Evolutionary conservation across 2,113 vertebrate genomes (phyloP).

Genomic region (Hepsetus odoe): DNA sequence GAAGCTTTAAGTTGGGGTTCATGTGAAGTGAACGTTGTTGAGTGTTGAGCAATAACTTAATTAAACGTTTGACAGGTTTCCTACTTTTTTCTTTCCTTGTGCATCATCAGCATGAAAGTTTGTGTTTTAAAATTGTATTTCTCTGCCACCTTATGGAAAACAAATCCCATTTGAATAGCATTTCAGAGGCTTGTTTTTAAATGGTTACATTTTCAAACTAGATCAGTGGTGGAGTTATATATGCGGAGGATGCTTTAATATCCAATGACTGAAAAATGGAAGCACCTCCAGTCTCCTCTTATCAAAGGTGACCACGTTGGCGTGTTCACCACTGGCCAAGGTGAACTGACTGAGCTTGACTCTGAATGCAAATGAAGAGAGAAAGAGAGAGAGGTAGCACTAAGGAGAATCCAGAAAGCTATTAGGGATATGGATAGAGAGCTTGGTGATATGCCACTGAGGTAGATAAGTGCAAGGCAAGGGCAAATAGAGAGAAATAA

Average conservation of each 20-base stretch:
- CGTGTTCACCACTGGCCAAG: conserved; percentile 3
- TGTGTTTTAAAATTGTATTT: too few species aligned
- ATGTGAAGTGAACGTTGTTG: too few species aligned
- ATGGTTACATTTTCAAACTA: not conserved
- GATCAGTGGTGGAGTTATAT: too few species aligned
- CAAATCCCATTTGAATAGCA: too few species aligned
- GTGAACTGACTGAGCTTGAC: conserved; percentile 12
- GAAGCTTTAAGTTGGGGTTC: too few species aligned
- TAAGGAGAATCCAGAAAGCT: conserved; percentile 13
- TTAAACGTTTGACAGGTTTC: too few species aligned
- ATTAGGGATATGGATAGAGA: conserved; percentile 8
- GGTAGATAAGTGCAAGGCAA: not conserved
- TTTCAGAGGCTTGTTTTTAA: too few species aligned
- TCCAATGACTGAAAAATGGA: not conserved
- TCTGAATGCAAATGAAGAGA: conserved; percentile 25
- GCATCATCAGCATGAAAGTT: too few species aligned
- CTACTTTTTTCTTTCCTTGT: too few species aligned
- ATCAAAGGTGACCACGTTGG: not conserved
- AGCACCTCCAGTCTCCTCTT: conserved; percentile 13
- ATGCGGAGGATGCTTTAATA: too few species aligned
- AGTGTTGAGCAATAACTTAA: too few species aligned
- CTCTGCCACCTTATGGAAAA: too few species aligned
- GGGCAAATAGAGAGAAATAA: conserved; percentile 12
- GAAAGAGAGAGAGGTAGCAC: not conserved
- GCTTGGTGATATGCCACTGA: conserved; percentile 20